These are phyloP conservation scores for Megalopta genalis DNA, from an alignment of 1,140 invertebrate species.

Conservation along the genomic window DNA sequence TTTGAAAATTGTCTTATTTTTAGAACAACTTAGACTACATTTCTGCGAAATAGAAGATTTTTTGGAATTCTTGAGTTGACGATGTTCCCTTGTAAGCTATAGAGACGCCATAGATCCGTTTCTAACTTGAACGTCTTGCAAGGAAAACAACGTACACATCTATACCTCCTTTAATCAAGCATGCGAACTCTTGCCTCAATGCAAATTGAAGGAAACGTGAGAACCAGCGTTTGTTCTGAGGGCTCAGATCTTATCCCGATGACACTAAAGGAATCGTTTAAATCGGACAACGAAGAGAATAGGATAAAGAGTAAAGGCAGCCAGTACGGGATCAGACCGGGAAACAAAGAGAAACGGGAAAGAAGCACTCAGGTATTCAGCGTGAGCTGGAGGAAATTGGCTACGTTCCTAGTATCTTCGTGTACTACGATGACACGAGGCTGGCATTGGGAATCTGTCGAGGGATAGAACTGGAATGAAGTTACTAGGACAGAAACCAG, in stretches of 20 bases:
- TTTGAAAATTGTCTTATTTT: no score
- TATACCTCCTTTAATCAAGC: not conserved
- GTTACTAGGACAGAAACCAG: not conserved
- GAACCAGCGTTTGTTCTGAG: not conserved
- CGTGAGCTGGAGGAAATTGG: constrained; percentile 36
- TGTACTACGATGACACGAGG: constrained; percentile 24
- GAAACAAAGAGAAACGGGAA: constrained; percentile 29
- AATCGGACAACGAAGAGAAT: constrained; percentile 9
- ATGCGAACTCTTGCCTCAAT: not conserved
- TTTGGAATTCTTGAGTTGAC: no score
- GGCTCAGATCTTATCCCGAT: constrained; percentile 3
- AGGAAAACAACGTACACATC: no score
- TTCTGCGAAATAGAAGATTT: no score
- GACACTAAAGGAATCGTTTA: constrained; percentile 22
- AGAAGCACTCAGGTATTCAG: constrained; percentile 32
- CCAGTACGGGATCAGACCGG: not conserved
- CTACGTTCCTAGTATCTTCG: constrained; percentile 43
- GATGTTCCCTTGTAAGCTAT: no score
- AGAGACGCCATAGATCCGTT: no score
- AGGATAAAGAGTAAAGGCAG: not conserved
- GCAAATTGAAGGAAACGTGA: constrained; percentile 11
- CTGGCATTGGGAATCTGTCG: constrained; percentile 17
- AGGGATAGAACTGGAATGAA: not conserved
- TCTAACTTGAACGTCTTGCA: not conserved
- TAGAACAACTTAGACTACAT: no score